A percentile compares a stretch with the other conserved stretches of the same genome.
These are phyloP conservation scores for Scomberomorus guttatus DNA, from an alignment of 2,797 vertebrate genomes.

Conservation along the genomic window DNA sequence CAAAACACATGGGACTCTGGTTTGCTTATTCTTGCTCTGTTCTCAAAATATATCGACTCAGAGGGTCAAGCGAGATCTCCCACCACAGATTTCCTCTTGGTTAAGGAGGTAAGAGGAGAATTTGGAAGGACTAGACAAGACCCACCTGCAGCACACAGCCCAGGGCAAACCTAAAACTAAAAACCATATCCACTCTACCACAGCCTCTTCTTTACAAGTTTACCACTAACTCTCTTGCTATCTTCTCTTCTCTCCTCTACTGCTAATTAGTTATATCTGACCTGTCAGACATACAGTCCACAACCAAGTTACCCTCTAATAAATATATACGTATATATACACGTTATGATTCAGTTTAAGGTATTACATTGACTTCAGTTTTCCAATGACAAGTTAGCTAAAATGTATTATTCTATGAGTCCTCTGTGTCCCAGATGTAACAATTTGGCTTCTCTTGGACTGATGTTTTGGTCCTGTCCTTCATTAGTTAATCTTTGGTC, in stretches of 20 bases:
- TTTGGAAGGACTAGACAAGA: constrained; percentile 18
- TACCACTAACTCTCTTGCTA: background rate
- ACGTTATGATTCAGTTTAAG: no score
- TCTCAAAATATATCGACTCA: constrained; percentile 43
- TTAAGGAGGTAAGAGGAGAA: constrained; percentile 26
- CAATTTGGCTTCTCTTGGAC: no score
- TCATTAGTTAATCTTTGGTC: no score
- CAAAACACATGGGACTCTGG: constrained; percentile 52
- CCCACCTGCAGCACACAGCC: constrained; percentile 34
- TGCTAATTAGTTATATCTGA: background rate
- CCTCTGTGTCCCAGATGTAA: no score
- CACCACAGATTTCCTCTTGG: constrained; percentile 13
- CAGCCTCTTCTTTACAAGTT: background rate
- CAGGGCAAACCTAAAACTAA: background rate
- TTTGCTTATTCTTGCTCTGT: constrained; percentile 53
- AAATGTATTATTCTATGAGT: no score
- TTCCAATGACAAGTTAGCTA: no score
- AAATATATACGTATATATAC: background rate
- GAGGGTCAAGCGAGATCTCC: constrained; percentile 30
- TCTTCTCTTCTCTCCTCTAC: background rate
- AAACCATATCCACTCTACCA: constrained; percentile 3
- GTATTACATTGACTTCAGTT: no score
- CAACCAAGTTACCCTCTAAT: background rate
- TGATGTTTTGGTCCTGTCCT: no score
- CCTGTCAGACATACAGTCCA: background rate